Evolutionary conservation across 35 echinoderm and acorn worm genomes (phyloP).

Genomic region (Acanthaster planci): DNA sequence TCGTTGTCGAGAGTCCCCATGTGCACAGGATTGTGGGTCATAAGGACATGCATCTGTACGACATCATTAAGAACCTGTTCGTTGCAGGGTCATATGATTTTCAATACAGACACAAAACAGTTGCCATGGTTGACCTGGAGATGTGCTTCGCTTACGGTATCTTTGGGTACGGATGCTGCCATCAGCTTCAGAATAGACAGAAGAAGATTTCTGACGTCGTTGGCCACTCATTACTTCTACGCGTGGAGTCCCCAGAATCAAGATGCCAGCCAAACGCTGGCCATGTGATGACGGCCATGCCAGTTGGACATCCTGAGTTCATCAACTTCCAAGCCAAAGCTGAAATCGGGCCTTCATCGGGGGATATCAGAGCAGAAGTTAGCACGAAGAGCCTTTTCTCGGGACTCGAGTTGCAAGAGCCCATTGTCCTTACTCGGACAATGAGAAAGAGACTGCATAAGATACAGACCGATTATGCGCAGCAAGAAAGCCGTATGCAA

Average conservation of each 20-base stretch:
- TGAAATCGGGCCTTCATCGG: slow-evolving; percentile 51
- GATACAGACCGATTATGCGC: slow-evolving; percentile 41
- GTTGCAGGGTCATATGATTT: slow-evolving; percentile 76
- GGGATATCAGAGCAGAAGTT: too few relatives aligned
- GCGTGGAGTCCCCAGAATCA: slow-evolving; percentile 67
- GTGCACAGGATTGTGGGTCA: slow-evolving; percentile 88
- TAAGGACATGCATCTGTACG: slow-evolving; percentile 94
- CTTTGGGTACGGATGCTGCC: slow-evolving; percentile 92
- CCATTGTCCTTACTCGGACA: slow-evolving; percentile 47
- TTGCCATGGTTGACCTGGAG: slow-evolving; percentile 78
- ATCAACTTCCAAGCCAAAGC: slow-evolving; percentile 74
- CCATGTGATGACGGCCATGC: slow-evolving; percentile 74
- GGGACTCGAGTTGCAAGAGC: slow-evolving; percentile 55
- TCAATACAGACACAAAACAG: slow-evolving; percentile 64
- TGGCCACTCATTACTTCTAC: slow-evolving; percentile 78
- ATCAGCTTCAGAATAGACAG: slow-evolving; percentile 94
- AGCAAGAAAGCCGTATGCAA: slow-evolving; percentile 22
- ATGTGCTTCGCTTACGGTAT: slow-evolving; percentile 96
- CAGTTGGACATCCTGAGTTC: slow-evolving; percentile 82
- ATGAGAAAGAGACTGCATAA: slow-evolving; percentile 58
- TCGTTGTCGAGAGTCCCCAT: slow-evolving; percentile 63
- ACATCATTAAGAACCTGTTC: slow-evolving; percentile 89
- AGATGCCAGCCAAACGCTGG: slow-evolving; percentile 65
- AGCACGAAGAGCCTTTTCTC: slow-evolving; percentile 34
- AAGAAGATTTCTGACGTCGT: slow-evolving; percentile 69